Conservation (phyloP, 2,113 vertebrate genomes). For the Amphiprion ocellaris region DNA sequence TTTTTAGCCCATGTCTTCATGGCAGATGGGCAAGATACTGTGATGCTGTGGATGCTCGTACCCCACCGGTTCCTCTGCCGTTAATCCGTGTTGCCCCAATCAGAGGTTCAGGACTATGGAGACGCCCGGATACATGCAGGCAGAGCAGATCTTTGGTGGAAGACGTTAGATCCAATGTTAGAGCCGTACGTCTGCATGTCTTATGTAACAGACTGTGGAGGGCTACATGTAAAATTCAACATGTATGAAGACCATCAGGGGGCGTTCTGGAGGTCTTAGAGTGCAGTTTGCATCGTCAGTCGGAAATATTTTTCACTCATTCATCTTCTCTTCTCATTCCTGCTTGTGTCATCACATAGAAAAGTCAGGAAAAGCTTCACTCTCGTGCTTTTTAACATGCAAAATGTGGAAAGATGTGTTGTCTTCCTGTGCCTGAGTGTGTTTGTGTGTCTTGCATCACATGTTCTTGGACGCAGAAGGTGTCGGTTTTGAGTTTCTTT, state of each 20-base stretch:
- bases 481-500: constrained; percentile 87
- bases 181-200: constrained; percentile 25
- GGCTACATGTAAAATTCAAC: constrained; percentile 3
- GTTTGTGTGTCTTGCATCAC: constrained; percentile 73
- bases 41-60: constrained; percentile 74
- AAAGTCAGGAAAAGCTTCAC: background rate
- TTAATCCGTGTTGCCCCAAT: constrained; percentile 65
- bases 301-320: background rate
- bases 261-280: constrained; percentile 14
- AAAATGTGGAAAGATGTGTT: constrained; percentile 23
- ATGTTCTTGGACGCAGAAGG: constrained; percentile 83
- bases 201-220: constrained; percentile 40
- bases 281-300: constrained; percentile 11
- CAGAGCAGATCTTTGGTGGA: constrained; percentile 12
- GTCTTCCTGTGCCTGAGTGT: constrained; percentile 33
- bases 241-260: constrained; percentile 9
- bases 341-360: background rate
- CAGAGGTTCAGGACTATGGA: constrained; percentile 52
- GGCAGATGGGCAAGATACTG: constrained; percentile 70
- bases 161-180: constrained; percentile 37
- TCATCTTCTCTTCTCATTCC: background rate
- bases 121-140: constrained; percentile 5
- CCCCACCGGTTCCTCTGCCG: constrained; percentile 43
- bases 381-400: background rate
- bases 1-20: constrained; percentile 84